Evolutionary conservation across 2,797 vertebrate species (phyloP), one percentile per base, ranked within the genome.

Genomic region (Platyrinchus mystaceus): DNA sequence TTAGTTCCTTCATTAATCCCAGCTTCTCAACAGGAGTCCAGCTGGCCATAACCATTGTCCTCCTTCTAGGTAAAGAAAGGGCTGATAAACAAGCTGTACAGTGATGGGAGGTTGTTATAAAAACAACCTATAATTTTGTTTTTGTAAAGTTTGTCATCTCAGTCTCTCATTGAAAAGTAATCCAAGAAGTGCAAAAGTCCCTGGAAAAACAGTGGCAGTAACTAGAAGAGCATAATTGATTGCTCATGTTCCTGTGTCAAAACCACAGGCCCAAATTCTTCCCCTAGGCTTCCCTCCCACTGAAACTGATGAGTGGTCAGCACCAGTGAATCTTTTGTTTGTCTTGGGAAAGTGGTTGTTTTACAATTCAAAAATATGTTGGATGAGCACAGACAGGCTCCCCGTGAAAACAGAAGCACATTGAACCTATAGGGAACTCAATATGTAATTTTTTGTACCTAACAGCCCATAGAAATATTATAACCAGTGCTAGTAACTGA

Each of bases 291-390:
- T 7, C 7, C 27, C 7, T 63, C 27, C 20, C 20, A 11, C 14
- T 27, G 30, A 50, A 84, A 56, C 7, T 23, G 6, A 8, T 36
- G 22, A 46, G 4, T 7, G 10, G 18, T 19, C 36, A 91, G 6
- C 2, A 18, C 6, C 18, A n/a, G 6, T 8, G 17, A 3, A 2
- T 28, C 23, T 69, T 32, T 28, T 34, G 7, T 20, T 64, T 79
- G 12, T 34, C 22, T 12, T 1, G 4, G 8, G 20, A 70, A 67
- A 18, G 11, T 14, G 0, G 2, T 8, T 70, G 17, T 7, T 86
- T 64, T 9, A 50, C 17, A 24, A 8, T n/a, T 43, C 2, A 3
- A 58, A 71, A 20, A 23, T 28, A 8, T 0, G 0, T 26, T 85
- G 37, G 10, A 50, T 4, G 1, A 71, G 30, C 6, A 43, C 3